These are phyloP conservation scores for Microplitis demolitor DNA, from an alignment of 1,140 invertebrate genomes.

Conservation along the genomic window DNA sequence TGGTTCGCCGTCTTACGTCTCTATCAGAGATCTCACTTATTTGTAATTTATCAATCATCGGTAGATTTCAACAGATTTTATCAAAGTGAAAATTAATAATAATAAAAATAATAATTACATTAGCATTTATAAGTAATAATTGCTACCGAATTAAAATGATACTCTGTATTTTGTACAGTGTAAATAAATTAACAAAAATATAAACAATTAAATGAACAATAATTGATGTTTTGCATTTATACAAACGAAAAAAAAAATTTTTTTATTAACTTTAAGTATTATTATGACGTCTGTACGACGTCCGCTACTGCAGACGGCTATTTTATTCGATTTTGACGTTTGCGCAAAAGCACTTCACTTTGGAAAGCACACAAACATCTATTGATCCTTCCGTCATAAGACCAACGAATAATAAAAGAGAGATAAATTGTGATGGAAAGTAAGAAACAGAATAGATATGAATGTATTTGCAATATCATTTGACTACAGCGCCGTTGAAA, in stretches of 20 bases:
- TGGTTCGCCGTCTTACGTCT: slow-evolving; percentile 55
- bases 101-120: neutral
- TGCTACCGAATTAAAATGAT: neutral
- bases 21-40: slow-evolving; percentile 42
- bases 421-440: too few species aligned
- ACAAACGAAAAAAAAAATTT: too few species aligned
- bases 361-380: slow-evolving; percentile 1
- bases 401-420: neutral
- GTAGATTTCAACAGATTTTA: slow-evolving; percentile 40
- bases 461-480: too few species aligned
- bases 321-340: slow-evolving; percentile 47
- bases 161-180: neutral
- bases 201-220: too few species aligned
- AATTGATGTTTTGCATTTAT: too few species aligned
- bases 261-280: neutral
- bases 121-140: neutral
- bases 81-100: neutral
- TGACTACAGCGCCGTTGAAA: too few species aligned
- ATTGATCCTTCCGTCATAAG: slow-evolving; percentile 4
- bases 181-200: too few species aligned
- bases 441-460: too few species aligned
- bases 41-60: slow-evolving; percentile 50
- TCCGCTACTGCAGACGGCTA: slow-evolving; percentile 32
- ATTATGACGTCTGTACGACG: slow-evolving; percentile 24
- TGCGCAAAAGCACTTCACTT: slow-evolving; percentile 40